Evolutionary conservation across 2,888 invertebrate genomes (phyloP), one percentile per base, ranked within the genome.

Genomic region (Camptogramma bilineatum): DNA sequence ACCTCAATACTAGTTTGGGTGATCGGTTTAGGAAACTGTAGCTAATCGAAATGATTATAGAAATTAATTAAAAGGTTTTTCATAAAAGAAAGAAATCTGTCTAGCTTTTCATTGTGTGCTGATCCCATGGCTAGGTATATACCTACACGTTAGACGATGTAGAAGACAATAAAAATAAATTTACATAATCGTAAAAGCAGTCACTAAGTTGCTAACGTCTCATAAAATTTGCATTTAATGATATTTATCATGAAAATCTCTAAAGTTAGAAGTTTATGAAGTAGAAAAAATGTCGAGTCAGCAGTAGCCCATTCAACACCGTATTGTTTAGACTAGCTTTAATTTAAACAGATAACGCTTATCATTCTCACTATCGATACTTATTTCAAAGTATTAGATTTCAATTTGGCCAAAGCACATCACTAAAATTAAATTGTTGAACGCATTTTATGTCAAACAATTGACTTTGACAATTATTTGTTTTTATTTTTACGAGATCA

Each of bases 141-240:
- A 39, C n/a, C 19, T 39, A 47, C 5, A 64, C 59, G 62, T 57
- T 64, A 47, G 68, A 69, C 70, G 70, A 64, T 71, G 64, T 72
- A 62, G 60, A 61, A 62, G 51, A 56, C 58, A 64, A 62, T 70
- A 73, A 74, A 76, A 71, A 67, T 0, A 57, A 65, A 74, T 78
- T 72, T 75, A 72, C 78, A 72, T 71, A 74, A 61, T 65, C 71
- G 63, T 79, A 79, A 74, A 73, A 66, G 47, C 31, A 59, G 59
- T 53, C 31, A 53, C 28, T 52, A 52, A 63, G 62, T 54, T 48
- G 16, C 47, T 69, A 55, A n/a, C 57, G 68, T 21, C 62, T 51
- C 62, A 69, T 75, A 50, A 69, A 73, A 63, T 60, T 50, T 66
- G 13, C 34, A 62, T 57, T 28, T 66, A 62, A 62, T 5, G 50